Evolutionary conservation across 1,140 invertebrate species (phyloP).

Genomic region (Panulirus ornatus): DNA sequence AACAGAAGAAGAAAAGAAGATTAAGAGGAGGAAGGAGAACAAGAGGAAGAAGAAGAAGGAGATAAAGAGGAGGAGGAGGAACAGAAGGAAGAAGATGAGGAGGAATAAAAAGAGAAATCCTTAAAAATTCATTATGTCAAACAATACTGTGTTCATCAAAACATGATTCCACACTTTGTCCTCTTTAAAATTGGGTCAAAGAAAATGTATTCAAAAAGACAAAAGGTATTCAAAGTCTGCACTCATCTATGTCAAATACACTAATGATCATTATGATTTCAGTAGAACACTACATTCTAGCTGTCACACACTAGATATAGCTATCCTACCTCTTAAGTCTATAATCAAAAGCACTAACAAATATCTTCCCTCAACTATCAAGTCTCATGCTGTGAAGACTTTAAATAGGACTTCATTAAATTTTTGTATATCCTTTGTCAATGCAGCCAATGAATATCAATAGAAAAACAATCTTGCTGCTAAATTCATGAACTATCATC

Average conservation of each 20-base stretch:
- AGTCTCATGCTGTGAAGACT: background rate
- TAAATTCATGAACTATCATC: no score
- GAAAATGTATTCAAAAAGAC: background rate
- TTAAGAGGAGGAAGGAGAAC: no score
- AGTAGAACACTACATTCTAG: background rate
- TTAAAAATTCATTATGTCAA: conserved; percentile 22
- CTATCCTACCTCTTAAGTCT: background rate
- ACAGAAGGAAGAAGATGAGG: conserved; percentile 6
- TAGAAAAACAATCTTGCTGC: no score
- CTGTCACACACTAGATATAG: background rate
- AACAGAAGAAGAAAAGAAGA: no score
- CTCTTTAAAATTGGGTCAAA: background rate
- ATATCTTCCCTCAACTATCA: background rate
- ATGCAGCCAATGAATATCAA: no score
- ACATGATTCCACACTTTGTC: conserved; percentile 2
- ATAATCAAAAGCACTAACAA: background rate
- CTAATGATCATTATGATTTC: background rate
- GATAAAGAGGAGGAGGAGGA: no score
- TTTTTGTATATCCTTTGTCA: no score
- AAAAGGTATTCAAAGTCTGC: background rate
- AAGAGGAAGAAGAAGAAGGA: no score
- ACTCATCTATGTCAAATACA: conserved; percentile 1
- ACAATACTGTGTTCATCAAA: conserved; percentile 29
- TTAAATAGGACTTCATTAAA: no score
- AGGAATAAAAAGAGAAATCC: conserved; percentile 40